Evolutionary conservation across 64 coral and sea anemone genomes (phyloP).

Genomic region (Hydrozoanthus tunicans): DNA sequence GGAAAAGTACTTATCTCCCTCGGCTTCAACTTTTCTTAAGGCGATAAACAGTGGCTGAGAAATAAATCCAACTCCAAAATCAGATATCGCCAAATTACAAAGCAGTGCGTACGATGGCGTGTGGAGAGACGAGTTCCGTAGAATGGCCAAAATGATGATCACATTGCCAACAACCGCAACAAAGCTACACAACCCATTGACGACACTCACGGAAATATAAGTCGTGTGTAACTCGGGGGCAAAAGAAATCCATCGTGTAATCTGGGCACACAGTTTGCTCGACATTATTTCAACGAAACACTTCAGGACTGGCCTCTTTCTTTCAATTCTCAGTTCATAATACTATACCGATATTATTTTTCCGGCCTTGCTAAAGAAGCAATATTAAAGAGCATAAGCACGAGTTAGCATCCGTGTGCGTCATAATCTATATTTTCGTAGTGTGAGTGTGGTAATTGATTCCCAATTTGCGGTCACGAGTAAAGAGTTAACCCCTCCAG

Average conservation of each 20-base stretch:
- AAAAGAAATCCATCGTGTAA: neutral
- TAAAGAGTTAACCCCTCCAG: too few species aligned
- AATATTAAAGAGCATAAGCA: too few species aligned
- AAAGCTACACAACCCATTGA: neutral
- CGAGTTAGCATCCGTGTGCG: too few species aligned
- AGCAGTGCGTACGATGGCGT: neutral
- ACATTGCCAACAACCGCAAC: neutral
- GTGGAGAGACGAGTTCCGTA: neutral
- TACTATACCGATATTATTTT: too few species aligned
- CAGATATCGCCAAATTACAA: conserved; percentile 6
- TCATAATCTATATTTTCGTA: too few species aligned
- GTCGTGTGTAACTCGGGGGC: neutral
- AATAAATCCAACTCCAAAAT: conserved; percentile 25
- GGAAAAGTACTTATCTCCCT: neutral
- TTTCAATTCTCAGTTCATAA: too few species aligned
- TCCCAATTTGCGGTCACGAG: too few species aligned
- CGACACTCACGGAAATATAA: neutral
- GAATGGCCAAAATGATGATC: conserved; percentile 11
- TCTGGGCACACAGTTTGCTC: neutral
- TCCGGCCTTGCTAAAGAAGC: too few species aligned
- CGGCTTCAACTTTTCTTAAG: neutral
- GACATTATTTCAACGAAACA: neutral
- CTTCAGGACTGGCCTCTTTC: too few species aligned
- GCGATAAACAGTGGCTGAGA: conserved; percentile 27
- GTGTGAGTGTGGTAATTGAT: too few species aligned